Evolutionary conservation across 2,888 invertebrate species (phyloP).

Genomic region (Rhingia rostrata): DNA sequence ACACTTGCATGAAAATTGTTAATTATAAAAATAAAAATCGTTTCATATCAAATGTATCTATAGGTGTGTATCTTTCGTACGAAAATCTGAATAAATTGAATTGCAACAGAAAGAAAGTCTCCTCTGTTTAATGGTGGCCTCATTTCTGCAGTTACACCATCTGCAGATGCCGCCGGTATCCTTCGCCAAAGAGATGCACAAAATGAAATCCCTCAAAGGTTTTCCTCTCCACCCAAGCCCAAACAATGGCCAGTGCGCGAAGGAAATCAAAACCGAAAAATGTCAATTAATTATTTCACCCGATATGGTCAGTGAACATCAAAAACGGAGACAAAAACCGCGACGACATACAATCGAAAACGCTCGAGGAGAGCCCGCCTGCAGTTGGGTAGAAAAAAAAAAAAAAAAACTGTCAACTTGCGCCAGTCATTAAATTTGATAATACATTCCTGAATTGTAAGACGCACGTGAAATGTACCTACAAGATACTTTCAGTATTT

Average conservation of each 20-base stretch:
- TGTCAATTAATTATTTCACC: constrained; percentile 73
- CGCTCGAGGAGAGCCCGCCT: constrained; percentile 9
- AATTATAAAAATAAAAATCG: constrained; percentile 44
- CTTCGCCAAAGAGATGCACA: background rate
- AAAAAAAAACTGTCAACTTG: constrained; percentile 69
- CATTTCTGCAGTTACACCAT: constrained; percentile 54
- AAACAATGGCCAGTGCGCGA: constrained; percentile 6
- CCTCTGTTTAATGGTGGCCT: constrained; percentile 55
- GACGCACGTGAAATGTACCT: constrained; percentile 51
- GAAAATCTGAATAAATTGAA: constrained; percentile 50
- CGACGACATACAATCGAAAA: constrained; percentile 6
- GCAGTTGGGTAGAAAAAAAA: background rate
- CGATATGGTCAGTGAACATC: constrained; percentile 61
- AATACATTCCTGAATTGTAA: constrained; percentile 69
- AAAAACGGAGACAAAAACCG: constrained; percentile 18
- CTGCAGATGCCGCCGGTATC: constrained; percentile 55
- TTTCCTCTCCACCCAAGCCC: constrained; percentile 7
- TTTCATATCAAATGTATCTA: background rate
- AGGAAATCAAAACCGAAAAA: constrained; percentile 70
- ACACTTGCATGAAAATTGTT: constrained; percentile 56
- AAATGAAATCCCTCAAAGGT: constrained; percentile 8
- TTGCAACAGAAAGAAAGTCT: constrained; percentile 48
- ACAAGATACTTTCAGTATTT: constrained; percentile 42
- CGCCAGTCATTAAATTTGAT: constrained; percentile 72
- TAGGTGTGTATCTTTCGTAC: constrained; percentile 27